Conservation (phyloP, 1,140 invertebrate species). For the Caenorhabditis remanei region DNA sequence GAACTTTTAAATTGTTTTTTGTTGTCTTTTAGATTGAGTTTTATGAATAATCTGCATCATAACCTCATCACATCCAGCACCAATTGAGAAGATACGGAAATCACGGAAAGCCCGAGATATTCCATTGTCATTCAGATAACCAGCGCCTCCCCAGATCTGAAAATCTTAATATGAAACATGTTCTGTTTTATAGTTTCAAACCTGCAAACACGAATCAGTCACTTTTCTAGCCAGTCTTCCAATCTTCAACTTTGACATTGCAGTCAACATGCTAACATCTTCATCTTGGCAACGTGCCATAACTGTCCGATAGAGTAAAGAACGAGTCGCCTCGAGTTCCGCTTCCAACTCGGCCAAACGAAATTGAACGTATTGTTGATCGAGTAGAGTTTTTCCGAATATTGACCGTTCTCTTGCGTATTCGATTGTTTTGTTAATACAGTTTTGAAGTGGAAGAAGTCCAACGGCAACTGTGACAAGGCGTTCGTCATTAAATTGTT, state of each 20-base stretch:
- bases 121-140: slow-evolving; percentile 81
- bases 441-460: slow-evolving; percentile 78
- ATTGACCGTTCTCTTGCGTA: slow-evolving; percentile 80
- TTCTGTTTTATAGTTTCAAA: background rate
- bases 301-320: slow-evolving; percentile 80
- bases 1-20: slow-evolving; percentile 11
- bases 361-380: slow-evolving; percentile 81
- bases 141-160: slow-evolving; percentile 82
- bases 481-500: slow-evolving; percentile 82
- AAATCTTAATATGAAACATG: slow-evolving; percentile 3
- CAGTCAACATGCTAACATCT: slow-evolving; percentile 81
- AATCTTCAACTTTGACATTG: slow-evolving; percentile 82
- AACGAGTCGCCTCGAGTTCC: slow-evolving; percentile 80
- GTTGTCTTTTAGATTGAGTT: slow-evolving; percentile 28
- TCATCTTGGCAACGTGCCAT: slow-evolving; percentile 80
- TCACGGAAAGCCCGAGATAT: slow-evolving; percentile 81
- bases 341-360: slow-evolving; percentile 81
- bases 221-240: slow-evolving; percentile 80
- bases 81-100: slow-evolving; percentile 81
- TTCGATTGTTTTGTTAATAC: slow-evolving; percentile 80
- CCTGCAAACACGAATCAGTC: slow-evolving; percentile 81
- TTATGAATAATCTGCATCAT: slow-evolving; percentile 81
- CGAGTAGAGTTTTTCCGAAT: slow-evolving; percentile 80
- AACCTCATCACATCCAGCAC: slow-evolving; percentile 82
- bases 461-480: slow-evolving; percentile 79